These are phyloP conservation scores for Aphidius gifuensis DNA, from an alignment of 1,140 invertebrate genomes.

Conservation along the genomic window DNA sequence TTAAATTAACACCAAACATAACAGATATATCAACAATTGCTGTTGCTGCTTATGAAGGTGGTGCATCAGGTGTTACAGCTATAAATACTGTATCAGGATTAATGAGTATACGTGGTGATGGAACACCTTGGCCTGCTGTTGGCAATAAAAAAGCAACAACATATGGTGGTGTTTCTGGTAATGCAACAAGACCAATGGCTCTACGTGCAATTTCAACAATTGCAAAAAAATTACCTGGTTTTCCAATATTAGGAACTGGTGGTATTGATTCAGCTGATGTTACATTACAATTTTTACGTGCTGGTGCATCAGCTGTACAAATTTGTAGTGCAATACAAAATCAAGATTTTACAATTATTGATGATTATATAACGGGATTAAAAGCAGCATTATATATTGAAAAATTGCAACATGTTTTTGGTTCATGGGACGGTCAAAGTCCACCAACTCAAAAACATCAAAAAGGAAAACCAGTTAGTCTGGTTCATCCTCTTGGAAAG, in stretches of 20 bases:
- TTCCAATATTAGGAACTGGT: constrained; percentile 91
- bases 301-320: constrained; percentile 89
- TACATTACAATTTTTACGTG: constrained; percentile 88
- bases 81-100: constrained; percentile 95
- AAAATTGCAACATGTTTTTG: constrained; percentile 60
- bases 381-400: constrained; percentile 86
- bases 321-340: constrained; percentile 96
- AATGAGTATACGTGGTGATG: constrained; percentile 82
- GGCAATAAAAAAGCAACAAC: constrained; percentile 81
- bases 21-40: constrained; percentile 91
- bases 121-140: constrained; percentile 86
- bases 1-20: constrained; percentile 97
- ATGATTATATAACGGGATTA: constrained; percentile 89
- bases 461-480: constrained; percentile 78
- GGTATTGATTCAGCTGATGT: constrained; percentile 96
- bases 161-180: constrained; percentile 95
- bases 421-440: constrained; percentile 88
- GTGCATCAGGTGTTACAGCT: constrained; percentile 89
- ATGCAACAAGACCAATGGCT: constrained; percentile 91
- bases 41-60: constrained; percentile 83
- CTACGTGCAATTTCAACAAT: constrained; percentile 86
- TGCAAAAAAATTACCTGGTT: constrained; percentile 76
- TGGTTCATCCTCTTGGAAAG: constrained; percentile 65
- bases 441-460: constrained; percentile 87
- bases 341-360: constrained; percentile 94